Conservation (phyloP, 2,888 invertebrate genomes). For the Macrophya alboannulata region DNA sequence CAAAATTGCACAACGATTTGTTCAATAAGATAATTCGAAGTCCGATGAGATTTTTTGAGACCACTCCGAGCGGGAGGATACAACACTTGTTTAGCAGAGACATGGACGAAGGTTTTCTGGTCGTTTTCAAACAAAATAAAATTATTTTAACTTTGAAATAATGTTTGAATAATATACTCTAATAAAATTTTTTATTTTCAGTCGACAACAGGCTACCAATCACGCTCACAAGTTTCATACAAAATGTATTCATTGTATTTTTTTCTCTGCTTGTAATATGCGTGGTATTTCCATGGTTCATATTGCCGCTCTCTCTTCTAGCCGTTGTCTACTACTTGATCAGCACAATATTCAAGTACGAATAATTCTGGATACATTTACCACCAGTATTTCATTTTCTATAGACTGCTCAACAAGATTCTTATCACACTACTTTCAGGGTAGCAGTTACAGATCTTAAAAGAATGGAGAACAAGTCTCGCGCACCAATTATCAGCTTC, state of each 20-base stretch:
- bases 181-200: slow-evolving; percentile 71
- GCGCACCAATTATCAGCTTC: slow-evolving; percentile 84
- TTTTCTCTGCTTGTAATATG: slow-evolving; percentile 81
- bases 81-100: slow-evolving; percentile 83
- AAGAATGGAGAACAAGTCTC: slow-evolving; percentile 82
- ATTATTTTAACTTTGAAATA: background rate
- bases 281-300: slow-evolving; percentile 81
- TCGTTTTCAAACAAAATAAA: background rate
- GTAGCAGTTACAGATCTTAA: slow-evolving; percentile 81
- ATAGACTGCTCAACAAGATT: background rate
- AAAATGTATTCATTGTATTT: slow-evolving; percentile 81
- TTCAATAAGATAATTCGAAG: slow-evolving; percentile 81
- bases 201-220: slow-evolving; percentile 83
- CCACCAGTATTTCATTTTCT: too few species aligned
- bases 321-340: slow-evolving; percentile 78
- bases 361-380: background rate
- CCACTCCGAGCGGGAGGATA: slow-evolving; percentile 81
- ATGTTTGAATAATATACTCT: background rate
- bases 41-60: slow-evolving; percentile 65
- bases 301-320: slow-evolving; percentile 80
- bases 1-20: slow-evolving; percentile 81
- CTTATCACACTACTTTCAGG: slow-evolving; percentile 63
- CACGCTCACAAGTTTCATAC: slow-evolving; percentile 82
- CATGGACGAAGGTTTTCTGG: slow-evolving; percentile 81
- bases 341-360: slow-evolving; percentile 78